Evolutionary conservation across 2,888 invertebrate species (phyloP).

Genomic region (Eupithecia abbreviata): DNA sequence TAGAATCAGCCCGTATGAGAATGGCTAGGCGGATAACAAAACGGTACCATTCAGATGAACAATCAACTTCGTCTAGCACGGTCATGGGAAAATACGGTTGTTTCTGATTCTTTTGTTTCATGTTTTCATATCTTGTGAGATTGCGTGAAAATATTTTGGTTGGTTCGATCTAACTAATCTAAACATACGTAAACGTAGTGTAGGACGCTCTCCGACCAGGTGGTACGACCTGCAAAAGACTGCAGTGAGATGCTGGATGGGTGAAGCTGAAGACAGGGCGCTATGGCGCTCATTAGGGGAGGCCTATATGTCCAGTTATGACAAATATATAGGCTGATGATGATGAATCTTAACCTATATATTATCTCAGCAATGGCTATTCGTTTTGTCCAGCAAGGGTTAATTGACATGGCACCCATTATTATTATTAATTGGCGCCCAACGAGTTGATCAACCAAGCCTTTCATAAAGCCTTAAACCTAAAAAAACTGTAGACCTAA

Average conservation of each 20-base stretch:
- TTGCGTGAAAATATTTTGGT: background rate
- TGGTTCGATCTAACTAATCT: background rate
- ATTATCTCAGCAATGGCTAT: background rate
- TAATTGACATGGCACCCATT: background rate
- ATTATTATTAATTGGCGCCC: background rate
- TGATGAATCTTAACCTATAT: too few relatives aligned
- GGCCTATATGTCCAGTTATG: too few relatives aligned
- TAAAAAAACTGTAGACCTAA: constrained; percentile 24
- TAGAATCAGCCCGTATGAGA: background rate
- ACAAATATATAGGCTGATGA: too few relatives aligned
- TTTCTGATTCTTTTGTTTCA: background rate
- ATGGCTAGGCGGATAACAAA: background rate
- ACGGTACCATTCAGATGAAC: background rate
- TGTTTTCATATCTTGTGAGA: background rate
- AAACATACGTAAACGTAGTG: background rate
- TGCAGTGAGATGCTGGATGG: too few relatives aligned
- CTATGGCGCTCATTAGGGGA: too few relatives aligned
- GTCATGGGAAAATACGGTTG: background rate
- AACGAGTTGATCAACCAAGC: background rate
- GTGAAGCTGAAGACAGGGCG: too few relatives aligned
- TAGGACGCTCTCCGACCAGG: too few relatives aligned
- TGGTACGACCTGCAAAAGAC: too few relatives aligned
- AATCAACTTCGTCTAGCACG: background rate
- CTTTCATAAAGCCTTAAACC: background rate
- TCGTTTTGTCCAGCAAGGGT: background rate